Base-by-base conservation (phyloP, 1,140 invertebrate genomes). In the Pseudomyrmex sp. region DNA sequence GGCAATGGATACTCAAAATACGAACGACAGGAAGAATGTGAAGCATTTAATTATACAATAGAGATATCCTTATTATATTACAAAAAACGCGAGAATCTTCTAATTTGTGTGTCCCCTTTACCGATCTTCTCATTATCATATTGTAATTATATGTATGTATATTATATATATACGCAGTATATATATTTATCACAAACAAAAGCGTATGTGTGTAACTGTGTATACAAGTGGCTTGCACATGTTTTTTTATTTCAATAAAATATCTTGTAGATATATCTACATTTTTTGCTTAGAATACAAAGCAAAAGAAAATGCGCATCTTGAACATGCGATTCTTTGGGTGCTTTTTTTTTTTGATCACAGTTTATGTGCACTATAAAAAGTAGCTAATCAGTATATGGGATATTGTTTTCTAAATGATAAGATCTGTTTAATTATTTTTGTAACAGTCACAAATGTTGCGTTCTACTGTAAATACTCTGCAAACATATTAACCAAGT, bases 261-360 rank as follows among this genome's bases (percentile, higher is more conserved):
- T 87, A 77, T 35, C 72, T 68, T 73, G 66, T 77, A 84, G 85
- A 80, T 35, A 75, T 87, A 87, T 87, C 82, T 58, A 73, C 44
- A 35, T 54, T 20, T 84, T 65, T 56, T 66, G 10, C 62, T 20
- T 72, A 46, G 18, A 56, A 58, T 58, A 77, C 86, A 63, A 44
- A 35, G 5, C 35, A 13, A 52, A 79, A 61, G 3, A 75, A 75
- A 50, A 48, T 72, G 54, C 35, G 35, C 70, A 61, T 87, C 59
- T 83, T 68, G 48, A 58, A 72, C 35, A 13, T 20, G 2, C 50
- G n/a, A 75, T 50, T 59, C 52, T 59, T 85, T 58, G 2, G 23
- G 1, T 26, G n/a, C n/a, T 26, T 58, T 69, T 69, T 63, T 65
- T 50, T 35, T 65, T n/a, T 44, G 20, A 48, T 50, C 2, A 18